Percentiles rank a stretch among this genome's conserved stretches.
phyloP scores from a whole-genome alignment of 1,140 invertebrate species.

The Bombus impatiens region DNA sequence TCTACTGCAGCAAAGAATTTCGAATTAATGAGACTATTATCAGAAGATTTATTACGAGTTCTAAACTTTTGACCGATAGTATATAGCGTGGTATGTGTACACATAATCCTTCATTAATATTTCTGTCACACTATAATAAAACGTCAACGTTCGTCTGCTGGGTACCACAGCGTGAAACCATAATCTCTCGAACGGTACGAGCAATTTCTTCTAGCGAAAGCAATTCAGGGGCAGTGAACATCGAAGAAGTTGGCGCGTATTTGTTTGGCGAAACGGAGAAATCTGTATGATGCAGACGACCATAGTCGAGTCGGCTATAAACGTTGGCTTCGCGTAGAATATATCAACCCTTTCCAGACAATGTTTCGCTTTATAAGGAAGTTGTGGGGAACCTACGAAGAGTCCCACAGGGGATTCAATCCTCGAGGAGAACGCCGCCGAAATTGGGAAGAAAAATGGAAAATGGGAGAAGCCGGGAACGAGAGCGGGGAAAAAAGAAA shows the following conservation, averaged over 20 bases:
- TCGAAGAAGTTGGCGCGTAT: not conserved
- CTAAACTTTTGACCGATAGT: too few species aligned
- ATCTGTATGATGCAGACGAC: slow-evolving; percentile 12
- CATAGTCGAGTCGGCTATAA: not conserved
- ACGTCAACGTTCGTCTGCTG: too few species aligned
- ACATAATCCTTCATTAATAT: too few species aligned
- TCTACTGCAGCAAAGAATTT: too few species aligned
- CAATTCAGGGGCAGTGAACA: not conserved
- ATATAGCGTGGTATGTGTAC: too few species aligned
- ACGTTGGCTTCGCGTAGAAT: slow-evolving; percentile 32
- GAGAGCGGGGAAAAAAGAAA: not conserved
- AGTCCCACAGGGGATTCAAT: slow-evolving; percentile 18
- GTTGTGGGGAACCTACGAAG: slow-evolving; percentile 29
- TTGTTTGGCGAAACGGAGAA: slow-evolving; percentile 7
- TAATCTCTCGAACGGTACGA: not conserved
- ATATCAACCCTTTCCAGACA: slow-evolving; percentile 48
- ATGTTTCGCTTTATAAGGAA: slow-evolving; percentile 47
- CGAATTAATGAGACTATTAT: too few species aligned
- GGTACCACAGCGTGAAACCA: too few species aligned
- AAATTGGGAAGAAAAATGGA: slow-evolving; percentile 51
- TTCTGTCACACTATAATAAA: too few species aligned
- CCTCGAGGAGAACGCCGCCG: slow-evolving; percentile 23
- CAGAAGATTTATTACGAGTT: too few species aligned
- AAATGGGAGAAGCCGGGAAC: not conserved
- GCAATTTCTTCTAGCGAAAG: not conserved